Base-by-base conservation (phyloP, 1,140 invertebrate genomes). In the Trichonephila clavata region DNA sequence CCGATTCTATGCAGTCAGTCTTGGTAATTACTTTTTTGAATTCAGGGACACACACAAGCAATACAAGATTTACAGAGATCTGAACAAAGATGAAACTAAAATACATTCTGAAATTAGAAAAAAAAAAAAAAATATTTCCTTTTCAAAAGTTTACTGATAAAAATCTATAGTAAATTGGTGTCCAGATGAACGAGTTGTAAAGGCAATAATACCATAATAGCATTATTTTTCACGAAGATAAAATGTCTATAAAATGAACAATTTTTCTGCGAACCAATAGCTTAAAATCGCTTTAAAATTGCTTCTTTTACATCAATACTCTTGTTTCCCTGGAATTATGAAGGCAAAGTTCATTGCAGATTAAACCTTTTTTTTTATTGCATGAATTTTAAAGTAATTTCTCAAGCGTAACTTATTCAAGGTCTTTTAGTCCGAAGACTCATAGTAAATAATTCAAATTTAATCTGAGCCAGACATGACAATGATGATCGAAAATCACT, bases 361-460 rank as follows among this genome's bases (percentile, higher is more conserved):
- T 32, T 32, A 39, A 24, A 77, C 32, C 32, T 77, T 32, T 77
- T 24, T 18, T 0, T 7, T n/a, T n/a, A n/a, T n/a, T n/a, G 43
- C 32, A 50, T 6, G 18, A 2, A 77, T 77, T 77, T 77, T 27
- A 27, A 32, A 18, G 43, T 50, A 77, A 77, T 24, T 77, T 77
- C 27, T 77, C 68, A 77, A 77, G 68, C 68, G 68, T 77, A 32
- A 77, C 68, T 32, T 7, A 3, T 32, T 77, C 68, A 77, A 77
- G 68, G 68, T 77, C 68, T 27, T 6, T 24, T n/a, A n/a, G n/a
- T n/a, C n/a, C n/a, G n/a, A 32, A 14, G 43, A 24, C 10, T 24
- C 24, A 14, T 2, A 71, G 24, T 71, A 71, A 5, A 16, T 77
- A 27, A 32, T 77, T 32, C 7, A 21, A 24, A 68, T 68, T 5